Base-by-base conservation (phyloP, 1,140 invertebrate species). In the Aethina tumida region DNA sequence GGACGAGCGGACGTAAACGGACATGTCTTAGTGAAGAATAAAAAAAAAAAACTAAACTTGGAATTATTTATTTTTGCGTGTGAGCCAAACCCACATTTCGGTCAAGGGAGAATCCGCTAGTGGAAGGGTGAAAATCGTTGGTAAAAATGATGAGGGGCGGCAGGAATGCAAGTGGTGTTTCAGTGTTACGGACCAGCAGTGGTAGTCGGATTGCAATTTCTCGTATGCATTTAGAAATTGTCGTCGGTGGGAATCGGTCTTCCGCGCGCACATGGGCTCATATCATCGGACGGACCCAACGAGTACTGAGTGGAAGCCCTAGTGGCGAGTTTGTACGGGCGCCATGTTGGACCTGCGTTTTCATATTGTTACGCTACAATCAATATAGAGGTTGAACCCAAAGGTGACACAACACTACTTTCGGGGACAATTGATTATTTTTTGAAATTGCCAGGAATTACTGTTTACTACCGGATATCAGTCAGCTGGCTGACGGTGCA, bases 261-360 rank as follows among this genome's bases (percentile, higher is more conserved):
- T n/a, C n/a, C n/a, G n/a, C 35, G 39, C 45, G 39, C 48, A 38
- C 34, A 41, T 41, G 32, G 31, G 25, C 36, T 24, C 34, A 46
- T 43, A 41, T 33, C 33, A 36, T 35, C 38, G 16, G 39, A 39
- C 41, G 39, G 24, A 34, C 35, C 32, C 22, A 31, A 21, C 38
- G 34, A 50, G 36, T 38, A 51, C 49, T 47, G 39, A 49, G 38
- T 41, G 35, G 44, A 39, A 48, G 39, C 37, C 44, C 33, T 39
- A 37, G 33, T 15, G 39, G 30, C 16, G 36, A 29, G 18, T 14
- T 14, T 14, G 15, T 30, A 20, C 14, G 10, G 25, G 39, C 49
- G 53, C 53, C 53, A 56, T 56, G 30, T 52, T 56, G 53, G 38
- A 41, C 47, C 38, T 56, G 53, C 53, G 53, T 52, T 43, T 44